A percentile compares a stretch with the other conserved stretches of the same genome.
These are phyloP conservation scores for Olivierus martensii DNA, from an alignment of 1,140 invertebrate genomes.

Conservation along the genomic window DNA sequence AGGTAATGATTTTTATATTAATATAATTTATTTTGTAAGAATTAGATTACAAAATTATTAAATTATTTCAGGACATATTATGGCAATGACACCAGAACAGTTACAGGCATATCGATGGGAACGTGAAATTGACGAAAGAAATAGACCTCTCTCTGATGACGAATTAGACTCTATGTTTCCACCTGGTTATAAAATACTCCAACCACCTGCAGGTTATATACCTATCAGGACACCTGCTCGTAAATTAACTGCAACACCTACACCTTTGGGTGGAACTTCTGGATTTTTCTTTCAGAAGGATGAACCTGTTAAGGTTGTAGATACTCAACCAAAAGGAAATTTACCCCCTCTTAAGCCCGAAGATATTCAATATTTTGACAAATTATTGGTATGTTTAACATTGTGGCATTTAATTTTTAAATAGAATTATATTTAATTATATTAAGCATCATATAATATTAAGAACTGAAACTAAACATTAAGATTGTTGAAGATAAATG, in stretches of 20 bases:
- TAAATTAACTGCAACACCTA: conserved; percentile 94
- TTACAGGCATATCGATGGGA: conserved; percentile 98
- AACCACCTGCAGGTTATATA: conserved; percentile 89
- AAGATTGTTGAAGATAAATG: too few relatives aligned
- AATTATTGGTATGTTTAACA: conserved; percentile 59
- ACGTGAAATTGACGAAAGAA: conserved; percentile 95
- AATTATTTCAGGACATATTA: conserved; percentile 47
- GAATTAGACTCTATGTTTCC: conserved; percentile 96
- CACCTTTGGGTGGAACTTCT: conserved; percentile 76
- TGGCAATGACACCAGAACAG: conserved; percentile 98
- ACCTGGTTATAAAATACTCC: conserved; percentile 92
- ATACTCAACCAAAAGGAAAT: conserved; percentile 93
- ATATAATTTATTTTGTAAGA: neutral
- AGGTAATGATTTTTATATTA: conserved; percentile 30
- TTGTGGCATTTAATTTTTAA: too few relatives aligned
- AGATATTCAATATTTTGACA: conserved; percentile 99
- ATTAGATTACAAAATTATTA: too few relatives aligned
- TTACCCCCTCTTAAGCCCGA: conserved; percentile 98
- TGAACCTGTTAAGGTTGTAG: conserved; percentile 64
- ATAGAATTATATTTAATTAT: conserved; percentile 1
- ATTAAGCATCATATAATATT: too few relatives aligned
- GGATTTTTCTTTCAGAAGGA: conserved; percentile 87
- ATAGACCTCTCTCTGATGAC: conserved; percentile 89
- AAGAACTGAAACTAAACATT: too few relatives aligned
- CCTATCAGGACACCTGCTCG: conserved; percentile 94